A percentile compares a stretch with the other conserved stretches of the same genome.
phyloP scores from a whole-genome alignment of 2,888 invertebrate species.

The Hypolimnas misippus region DNA sequence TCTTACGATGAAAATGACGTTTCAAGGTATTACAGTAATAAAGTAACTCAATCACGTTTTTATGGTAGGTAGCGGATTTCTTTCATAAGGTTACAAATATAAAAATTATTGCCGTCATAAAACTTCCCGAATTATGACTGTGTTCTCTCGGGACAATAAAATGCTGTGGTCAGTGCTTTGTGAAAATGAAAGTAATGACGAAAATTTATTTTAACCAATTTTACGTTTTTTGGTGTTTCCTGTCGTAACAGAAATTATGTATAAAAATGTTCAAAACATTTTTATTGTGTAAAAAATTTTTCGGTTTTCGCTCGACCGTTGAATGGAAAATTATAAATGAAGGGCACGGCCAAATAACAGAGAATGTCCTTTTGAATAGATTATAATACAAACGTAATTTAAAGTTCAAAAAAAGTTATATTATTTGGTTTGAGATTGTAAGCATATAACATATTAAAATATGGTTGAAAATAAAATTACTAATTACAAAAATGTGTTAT shows the following conservation, averaged over 20 bases:
- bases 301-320: not conserved
- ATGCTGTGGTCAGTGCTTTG: conserved; percentile 17
- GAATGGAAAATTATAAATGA: too few relatives aligned
- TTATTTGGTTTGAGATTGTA: too few relatives aligned
- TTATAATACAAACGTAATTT: too few relatives aligned
- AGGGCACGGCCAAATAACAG: too few relatives aligned
- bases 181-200: conserved; percentile 10
- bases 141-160: conserved; percentile 22
- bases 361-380: too few relatives aligned
- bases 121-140: conserved; percentile 23
- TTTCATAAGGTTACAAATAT: conserved; percentile 28
- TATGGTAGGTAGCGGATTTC: conserved; percentile 22
- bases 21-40: conserved; percentile 20
- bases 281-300: too few relatives aligned
- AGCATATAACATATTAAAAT: too few relatives aligned
- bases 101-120: conserved; percentile 31
- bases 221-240: conserved; percentile 9
- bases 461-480: too few relatives aligned
- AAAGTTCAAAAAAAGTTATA: too few relatives aligned
- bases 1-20: not conserved
- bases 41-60: conserved; percentile 27
- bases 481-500: too few relatives aligned
- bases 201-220: conserved; percentile 2
- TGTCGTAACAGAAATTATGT: not conserved
- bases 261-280: not conserved